Evolutionary conservation across 2,888 invertebrate genomes (phyloP), one percentile per base, ranked within the genome.

Genomic region (Micoletzkya japonica): DNA sequence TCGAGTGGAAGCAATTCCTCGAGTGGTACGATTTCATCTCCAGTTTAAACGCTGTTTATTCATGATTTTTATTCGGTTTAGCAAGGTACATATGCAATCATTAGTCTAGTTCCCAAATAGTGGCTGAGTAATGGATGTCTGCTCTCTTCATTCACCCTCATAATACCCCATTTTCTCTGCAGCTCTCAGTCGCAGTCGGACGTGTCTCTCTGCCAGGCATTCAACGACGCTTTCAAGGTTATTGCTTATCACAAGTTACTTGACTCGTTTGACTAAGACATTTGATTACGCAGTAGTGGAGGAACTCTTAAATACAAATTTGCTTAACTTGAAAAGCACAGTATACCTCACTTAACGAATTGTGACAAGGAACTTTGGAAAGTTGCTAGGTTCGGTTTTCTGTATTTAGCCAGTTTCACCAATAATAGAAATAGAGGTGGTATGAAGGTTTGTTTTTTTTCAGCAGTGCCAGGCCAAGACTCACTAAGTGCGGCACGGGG

Each of bases 1-100:
- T 92, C 91, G 96, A 98, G 88, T 91, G 96, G 79, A 92, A 92
- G 86, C 95, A 97, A 87, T 98, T 98, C 88, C 88, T 98, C 72
- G 92, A 95, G 81, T 98, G 98, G 82, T 82, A 39, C 20, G 73
- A 67, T 24, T 1, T n/a, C n/a, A n/a, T n/a, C n/a, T 24, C 6
- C 28, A 10, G n/a, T 24, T 32, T 4, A 14, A 14, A 20, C 10
- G 49, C 30, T 26, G 30, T 20, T 3, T 6, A 4, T 20, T 34
- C 10, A 54, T 30, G 49, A n/a, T 66, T 32, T 10, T 34, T 7
- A 39, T 37, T 63, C 6, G 20, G 20, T 44, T 44, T 44, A 44
- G 10, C 44, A 14, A 14, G 44, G 20, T 20, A 44, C 44, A 44
- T 52, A n/a, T 39, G 39, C 10, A 39, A 39, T 10, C 17, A 39